Base-by-base conservation (phyloP, 2,113 vertebrate species). In the Ammodramus savannarum region DNA sequence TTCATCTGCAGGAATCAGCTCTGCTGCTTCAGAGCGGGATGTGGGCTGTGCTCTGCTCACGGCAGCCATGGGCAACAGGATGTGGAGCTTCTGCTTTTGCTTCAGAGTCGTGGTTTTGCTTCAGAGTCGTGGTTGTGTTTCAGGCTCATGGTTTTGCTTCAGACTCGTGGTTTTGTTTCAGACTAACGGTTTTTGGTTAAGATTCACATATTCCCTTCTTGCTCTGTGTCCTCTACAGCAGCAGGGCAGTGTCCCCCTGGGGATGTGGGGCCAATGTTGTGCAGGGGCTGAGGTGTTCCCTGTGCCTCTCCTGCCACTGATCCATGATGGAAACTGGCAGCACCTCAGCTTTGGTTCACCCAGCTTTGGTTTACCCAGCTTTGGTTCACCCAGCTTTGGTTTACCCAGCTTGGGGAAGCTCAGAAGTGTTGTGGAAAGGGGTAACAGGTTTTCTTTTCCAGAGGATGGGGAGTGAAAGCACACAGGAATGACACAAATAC, bases 71-170 rank as follows among this genome's bases (percentile, higher is more conserved):
- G 88, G 87, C 67, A 32, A 26, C 90, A 95, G 95, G 88, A 84
- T 92, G 88, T 77, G 36, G 90, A 81, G 54, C 59, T 92, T 91
- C 92, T 90, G 82, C 72, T 91, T 88, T 49, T 44, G 88, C 88
- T 29, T 57, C 62, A 68, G 82, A 21, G n/a, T 41, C 32, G 2
- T 4, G 32, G 44, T 1, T 82, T 91, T 57, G 46, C 21, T 29
- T 57, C 71, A 72, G 82, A 21, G n/a, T 46, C 32, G 2, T 3
- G 34, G 41, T 1, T 83, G 89, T 58, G 48, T 13, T 49, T 49
- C 48, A 49, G 13, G 13, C 12, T 48, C 46, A 5, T 82, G 74
- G 58, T 91, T 88, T 54, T 44, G 48, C 48, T 49, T 49, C 48
- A 49, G 23, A 49, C 8, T 26, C 25, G 3, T 16, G 5, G 26